Evolutionary conservation across 2,888 invertebrate species (phyloP).

Genomic region (Tinea trinotella): DNA sequence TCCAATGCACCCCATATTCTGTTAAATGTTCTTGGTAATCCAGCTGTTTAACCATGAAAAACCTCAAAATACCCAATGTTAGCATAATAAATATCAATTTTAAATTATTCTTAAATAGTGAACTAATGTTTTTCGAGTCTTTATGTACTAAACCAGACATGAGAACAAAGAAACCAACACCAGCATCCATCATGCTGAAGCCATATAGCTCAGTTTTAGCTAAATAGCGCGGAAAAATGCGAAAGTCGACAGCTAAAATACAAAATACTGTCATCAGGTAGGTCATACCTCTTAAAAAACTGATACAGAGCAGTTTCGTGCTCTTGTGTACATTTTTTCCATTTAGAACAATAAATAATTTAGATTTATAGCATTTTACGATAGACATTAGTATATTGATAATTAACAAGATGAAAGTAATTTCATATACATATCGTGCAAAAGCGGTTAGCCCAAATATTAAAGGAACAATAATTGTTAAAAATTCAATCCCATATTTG

Average conservation of each 20-base stretch:
- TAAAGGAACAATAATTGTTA: conserved; percentile 67
- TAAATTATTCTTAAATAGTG: conserved; percentile 44
- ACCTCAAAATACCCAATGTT: conserved; percentile 76
- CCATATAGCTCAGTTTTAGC: conserved; percentile 92
- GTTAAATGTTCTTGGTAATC: conserved; percentile 90
- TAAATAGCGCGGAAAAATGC: conserved; percentile 85
- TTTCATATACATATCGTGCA: conserved; percentile 39
- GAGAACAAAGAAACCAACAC: conserved; percentile 90
- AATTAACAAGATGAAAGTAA: conserved; percentile 40
- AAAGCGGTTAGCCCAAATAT: conserved; percentile 71
- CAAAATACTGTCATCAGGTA: conserved; percentile 83
- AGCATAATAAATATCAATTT: conserved; percentile 50
- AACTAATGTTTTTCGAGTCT: conserved; percentile 35
- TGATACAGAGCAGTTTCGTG: conserved; percentile 60
- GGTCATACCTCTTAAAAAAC: conserved; percentile 78
- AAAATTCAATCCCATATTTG: conserved; percentile 67
- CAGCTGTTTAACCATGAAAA: conserved; percentile 71
- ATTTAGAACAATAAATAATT: neutral
- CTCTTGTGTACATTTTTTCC: conserved; percentile 30
- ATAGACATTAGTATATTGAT: neutral
- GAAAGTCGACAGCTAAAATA: conserved; percentile 96
- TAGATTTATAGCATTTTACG: neutral
- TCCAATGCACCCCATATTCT: conserved; percentile 98
- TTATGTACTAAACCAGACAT: conserved; percentile 83
- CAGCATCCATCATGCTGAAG: conserved; percentile 94